These are phyloP conservation scores for Anarhynchus alexandrinus DNA, from an alignment of 2,113 vertebrate genomes.

Conservation along the genomic window DNA sequence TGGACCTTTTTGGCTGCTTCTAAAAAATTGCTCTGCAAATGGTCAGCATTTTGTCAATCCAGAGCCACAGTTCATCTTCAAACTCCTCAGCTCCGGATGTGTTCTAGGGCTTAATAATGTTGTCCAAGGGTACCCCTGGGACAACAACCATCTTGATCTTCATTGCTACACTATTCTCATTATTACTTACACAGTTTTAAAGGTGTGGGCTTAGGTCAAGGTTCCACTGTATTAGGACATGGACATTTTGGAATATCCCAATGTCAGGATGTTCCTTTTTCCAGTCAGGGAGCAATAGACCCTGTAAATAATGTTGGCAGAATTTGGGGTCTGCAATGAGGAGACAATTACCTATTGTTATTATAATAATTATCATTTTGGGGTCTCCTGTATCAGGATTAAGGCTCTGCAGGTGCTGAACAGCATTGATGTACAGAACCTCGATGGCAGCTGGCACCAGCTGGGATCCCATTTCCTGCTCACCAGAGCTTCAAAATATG, in stretches of 20 bases:
- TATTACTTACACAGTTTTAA: not conserved
- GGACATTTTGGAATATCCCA: not conserved
- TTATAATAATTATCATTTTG: not conserved
- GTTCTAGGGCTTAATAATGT: not conserved
- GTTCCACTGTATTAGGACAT: not conserved
- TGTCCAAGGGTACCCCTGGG: not conserved
- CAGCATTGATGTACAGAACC: slow-evolving; percentile 19
- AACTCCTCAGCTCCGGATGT: not conserved
- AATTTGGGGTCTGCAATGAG: not conserved
- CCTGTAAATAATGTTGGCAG: not conserved
- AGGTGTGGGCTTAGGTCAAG: not conserved
- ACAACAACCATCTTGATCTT: not conserved
- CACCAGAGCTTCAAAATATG: slow-evolving; percentile 61
- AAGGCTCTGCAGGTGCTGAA: slow-evolving; percentile 44
- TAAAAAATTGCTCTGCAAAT: not conserved
- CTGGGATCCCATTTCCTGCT: slow-evolving; percentile 67
- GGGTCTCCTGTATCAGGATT: not conserved
- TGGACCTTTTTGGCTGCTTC: not conserved
- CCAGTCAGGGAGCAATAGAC: not conserved
- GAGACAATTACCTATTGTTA: not conserved
- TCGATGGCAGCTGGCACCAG: slow-evolving; percentile 54
- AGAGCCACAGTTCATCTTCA: not conserved
- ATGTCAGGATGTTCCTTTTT: not conserved
- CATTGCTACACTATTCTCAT: not conserved
- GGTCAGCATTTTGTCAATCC: not conserved